These are phyloP conservation scores for Diuraphis noxia DNA, from an alignment of 1,140 invertebrate genomes.

Conservation along the genomic window DNA sequence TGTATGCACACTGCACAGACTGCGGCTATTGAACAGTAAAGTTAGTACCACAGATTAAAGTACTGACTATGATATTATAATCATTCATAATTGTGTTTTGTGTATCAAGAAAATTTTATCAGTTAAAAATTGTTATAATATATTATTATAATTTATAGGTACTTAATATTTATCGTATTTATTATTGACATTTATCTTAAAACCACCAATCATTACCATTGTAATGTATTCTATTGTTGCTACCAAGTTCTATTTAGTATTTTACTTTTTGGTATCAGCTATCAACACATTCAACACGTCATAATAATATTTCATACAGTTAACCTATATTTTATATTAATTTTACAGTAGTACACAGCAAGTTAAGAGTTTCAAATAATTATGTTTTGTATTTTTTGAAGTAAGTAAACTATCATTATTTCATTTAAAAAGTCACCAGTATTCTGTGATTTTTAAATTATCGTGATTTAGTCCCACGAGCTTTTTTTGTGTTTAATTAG, in stretches of 20 bases:
- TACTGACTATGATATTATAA: neutral
- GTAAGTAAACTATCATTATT: neutral
- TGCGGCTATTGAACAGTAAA: neutral
- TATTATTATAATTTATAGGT: no score
- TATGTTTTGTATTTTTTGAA: neutral
- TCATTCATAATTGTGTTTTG: no score
- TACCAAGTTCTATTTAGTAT: neutral
- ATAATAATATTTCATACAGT: neutral
- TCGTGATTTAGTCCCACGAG: neutral
- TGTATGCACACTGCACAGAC: no score
- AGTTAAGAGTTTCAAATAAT: neutral
- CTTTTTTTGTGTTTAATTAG: neutral
- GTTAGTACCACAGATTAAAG: neutral
- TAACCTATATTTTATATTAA: neutral
- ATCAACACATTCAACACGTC: neutral
- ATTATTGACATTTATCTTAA: neutral
- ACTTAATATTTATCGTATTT: neutral
- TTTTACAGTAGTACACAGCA: neutral
- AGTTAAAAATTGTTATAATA: neutral
- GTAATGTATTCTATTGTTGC: neutral
- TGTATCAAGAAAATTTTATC: neutral
- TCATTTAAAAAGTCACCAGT: neutral
- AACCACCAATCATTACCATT: conserved; percentile 9
- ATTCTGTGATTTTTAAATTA: neutral
- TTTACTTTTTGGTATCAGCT: neutral